Evolutionary conservation across 2,888 invertebrate genomes (phyloP), one percentile per base, ranked within the genome.

Genomic region (Anodontia alba): DNA sequence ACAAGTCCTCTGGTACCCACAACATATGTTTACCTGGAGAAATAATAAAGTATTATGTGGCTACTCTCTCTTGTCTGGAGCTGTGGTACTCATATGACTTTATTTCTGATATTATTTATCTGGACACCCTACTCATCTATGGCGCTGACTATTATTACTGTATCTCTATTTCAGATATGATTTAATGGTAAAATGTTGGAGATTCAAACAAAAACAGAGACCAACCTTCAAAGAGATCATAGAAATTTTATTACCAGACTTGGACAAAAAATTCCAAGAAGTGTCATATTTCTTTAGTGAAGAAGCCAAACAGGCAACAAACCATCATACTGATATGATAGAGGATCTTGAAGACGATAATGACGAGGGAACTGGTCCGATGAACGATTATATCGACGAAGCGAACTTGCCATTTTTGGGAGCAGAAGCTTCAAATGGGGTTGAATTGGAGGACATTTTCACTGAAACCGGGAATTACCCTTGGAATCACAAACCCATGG

Each of bases 121-220:
- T n/a, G n/a, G n/a, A n/a, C n/a, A n/a, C n/a, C n/a, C n/a, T n/a
- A n/a, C n/a, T n/a, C n/a, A n/a, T n/a, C n/a, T n/a, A n/a, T n/a
- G n/a, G n/a, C n/a, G n/a, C n/a, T n/a, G n/a, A n/a, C n/a, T n/a
- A n/a, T n/a, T n/a, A n/a, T n/a, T n/a, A 8, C 38, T 38, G 5
- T 38, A 38, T 8, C 38, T 62, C n/a, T 68, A 12, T 87, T 90
- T 51, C 88, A 95, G 95, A 83, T 98, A 98, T 95, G 96, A 96
- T 87, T 95, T 99, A 86, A 99, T 99, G 99, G 96, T 96, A 88
- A 96, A 96, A 85, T 99, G 99, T 94, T 99, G 99, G 99, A 96
- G 97, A 91, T 97, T 97, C 94, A 96, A 97, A 89, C 96, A 97
- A 0, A 95, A 95, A 46, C 95, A 96, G 73, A 96, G 99, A 78